Conservation (phyloP, 2,113 vertebrate species). For the Sylvilagus bachmani region DNA sequence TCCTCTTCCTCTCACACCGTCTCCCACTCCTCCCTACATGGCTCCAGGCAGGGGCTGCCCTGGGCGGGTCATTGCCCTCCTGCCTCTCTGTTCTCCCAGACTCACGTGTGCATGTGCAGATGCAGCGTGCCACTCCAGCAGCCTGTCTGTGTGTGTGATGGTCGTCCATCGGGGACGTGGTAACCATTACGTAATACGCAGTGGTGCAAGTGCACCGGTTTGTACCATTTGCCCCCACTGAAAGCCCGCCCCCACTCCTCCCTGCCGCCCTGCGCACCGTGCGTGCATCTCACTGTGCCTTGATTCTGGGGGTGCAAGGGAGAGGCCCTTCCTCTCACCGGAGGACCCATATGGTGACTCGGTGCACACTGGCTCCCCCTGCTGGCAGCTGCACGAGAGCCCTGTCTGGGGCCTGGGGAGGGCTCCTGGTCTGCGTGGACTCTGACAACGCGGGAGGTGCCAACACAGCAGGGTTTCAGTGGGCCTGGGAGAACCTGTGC, state of each 20-base stretch:
- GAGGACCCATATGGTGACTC: background rate
- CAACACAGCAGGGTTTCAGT: background rate
- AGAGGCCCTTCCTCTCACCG: background rate
- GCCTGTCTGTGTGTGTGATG: background rate
- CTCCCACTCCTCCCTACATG: fast-evolving
- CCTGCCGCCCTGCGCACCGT: fast-evolving
- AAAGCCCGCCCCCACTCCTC: background rate
- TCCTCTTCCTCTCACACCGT: background rate
- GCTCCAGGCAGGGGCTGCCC: background rate
- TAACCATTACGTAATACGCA: background rate
- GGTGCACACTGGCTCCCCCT: background rate
- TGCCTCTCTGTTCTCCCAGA: background rate
- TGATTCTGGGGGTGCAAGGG: background rate
- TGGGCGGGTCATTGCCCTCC: background rate
- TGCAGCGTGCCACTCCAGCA: too few species aligned
- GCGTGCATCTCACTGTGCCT: background rate
- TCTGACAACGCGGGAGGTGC: background rate
- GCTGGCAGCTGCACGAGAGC: background rate
- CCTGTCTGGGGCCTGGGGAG: background rate
- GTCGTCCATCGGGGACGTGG: background rate
- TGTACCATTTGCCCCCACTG: fast-evolving
- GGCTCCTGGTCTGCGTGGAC: background rate
- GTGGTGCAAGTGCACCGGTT: background rate
- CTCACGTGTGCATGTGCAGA: too few species aligned
- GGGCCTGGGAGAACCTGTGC: background rate